These are phyloP conservation scores for Metallyticus violacea DNA, from an alignment of 2,888 invertebrate genomes.

Conservation along the genomic window DNA sequence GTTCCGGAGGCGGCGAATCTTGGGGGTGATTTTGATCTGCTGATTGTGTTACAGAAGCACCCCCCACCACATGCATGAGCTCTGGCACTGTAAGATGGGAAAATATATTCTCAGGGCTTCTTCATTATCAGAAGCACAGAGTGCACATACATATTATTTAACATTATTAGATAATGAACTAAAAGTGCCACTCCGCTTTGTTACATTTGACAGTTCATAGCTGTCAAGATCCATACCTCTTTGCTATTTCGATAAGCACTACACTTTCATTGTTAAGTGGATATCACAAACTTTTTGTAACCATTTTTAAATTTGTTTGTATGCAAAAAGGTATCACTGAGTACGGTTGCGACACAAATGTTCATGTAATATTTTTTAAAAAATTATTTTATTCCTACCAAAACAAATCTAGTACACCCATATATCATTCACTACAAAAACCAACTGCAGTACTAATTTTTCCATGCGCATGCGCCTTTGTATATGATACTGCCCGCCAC, in stretches of 20 bases:
- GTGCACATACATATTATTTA: background rate
- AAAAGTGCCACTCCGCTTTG: background rate
- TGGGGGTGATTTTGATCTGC: background rate
- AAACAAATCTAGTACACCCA: background rate
- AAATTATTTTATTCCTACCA: background rate
- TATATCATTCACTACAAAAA: background rate
- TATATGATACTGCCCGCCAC: background rate
- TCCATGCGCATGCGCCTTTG: background rate
- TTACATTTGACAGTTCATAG: background rate
- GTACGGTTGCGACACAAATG: background rate
- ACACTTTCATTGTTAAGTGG: background rate
- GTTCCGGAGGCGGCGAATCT: conserved; percentile 2
- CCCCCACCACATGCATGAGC: conserved; percentile 30
- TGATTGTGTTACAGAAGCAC: conserved; percentile 7
- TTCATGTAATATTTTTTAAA: background rate
- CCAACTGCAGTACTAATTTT: background rate
- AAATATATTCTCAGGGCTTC: background rate
- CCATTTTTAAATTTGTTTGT: background rate
- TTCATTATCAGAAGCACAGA: background rate
- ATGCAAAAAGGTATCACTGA: background rate
- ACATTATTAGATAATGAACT: background rate
- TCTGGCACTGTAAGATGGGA: background rate
- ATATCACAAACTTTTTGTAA: background rate
- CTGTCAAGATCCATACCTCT: background rate
- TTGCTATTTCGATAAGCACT: background rate